These are phyloP conservation scores for Myathropa florea DNA, from an alignment of 2,888 invertebrate genomes.

Conservation along the genomic window DNA sequence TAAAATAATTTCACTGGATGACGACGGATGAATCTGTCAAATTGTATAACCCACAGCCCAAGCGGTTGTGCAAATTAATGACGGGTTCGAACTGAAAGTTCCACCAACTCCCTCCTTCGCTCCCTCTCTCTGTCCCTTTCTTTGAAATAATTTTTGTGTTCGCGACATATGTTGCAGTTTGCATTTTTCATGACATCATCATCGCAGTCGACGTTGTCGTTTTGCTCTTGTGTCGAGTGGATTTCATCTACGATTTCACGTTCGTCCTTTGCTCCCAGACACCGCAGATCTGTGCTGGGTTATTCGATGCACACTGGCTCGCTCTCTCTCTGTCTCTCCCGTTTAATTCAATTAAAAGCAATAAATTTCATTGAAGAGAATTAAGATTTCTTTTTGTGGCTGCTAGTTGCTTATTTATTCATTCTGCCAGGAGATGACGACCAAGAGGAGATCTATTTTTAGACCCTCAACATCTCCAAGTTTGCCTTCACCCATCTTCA, in stretches of 20 bases:
- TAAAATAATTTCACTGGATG: not conserved
- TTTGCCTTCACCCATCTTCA: not conserved
- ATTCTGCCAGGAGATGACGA: conserved; percentile 33
- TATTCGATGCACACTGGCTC: not conserved
- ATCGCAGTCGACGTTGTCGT: not conserved
- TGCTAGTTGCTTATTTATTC: conserved; percentile 31
- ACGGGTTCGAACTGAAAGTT: not conserved
- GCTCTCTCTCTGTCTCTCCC: not conserved
- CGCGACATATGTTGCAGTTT: not conserved
- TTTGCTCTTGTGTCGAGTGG: no score
- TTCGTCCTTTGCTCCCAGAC: not conserved
- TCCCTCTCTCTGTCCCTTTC: no score
- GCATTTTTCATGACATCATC: not conserved
- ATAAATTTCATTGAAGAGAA: conserved; percentile 66
- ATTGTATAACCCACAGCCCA: not conserved
- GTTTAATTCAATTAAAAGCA: conserved; percentile 67
- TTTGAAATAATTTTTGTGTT: no score
- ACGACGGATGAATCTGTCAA: not conserved
- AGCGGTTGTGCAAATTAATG: not conserved
- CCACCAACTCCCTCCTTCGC: not conserved
- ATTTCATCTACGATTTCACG: not conserved
- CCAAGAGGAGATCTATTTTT: conserved; percentile 49
- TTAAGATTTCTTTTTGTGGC: conserved; percentile 22
- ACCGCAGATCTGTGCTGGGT: not conserved
- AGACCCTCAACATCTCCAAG: conserved; percentile 6